phyloP scores from a whole-genome alignment of 2,797 vertebrate species.

The Acomys russatus region DNA sequence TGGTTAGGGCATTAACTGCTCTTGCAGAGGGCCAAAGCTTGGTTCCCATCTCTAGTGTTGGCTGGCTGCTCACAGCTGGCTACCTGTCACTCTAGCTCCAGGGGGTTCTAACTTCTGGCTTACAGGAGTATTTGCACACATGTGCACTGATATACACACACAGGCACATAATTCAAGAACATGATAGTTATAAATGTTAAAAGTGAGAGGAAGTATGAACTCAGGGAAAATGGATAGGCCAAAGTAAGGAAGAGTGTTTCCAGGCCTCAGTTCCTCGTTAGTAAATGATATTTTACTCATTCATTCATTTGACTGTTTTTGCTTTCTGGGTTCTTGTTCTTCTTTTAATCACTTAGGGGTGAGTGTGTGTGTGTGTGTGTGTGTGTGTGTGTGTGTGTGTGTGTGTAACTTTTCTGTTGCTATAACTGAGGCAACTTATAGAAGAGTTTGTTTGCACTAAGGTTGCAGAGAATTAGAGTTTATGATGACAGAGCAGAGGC shows the following conservation, averaged over 20 bases:
- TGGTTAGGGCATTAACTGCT: too few species aligned
- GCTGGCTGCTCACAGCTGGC: not conserved
- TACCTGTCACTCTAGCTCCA: not conserved
- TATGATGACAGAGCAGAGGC: not conserved
- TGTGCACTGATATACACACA: not conserved
- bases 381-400: not conserved
- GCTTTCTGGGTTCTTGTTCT: not conserved
- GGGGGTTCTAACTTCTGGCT: too few species aligned
- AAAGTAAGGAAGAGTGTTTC: not conserved
- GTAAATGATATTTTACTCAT: not conserved
- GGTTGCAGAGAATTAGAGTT: not conserved
- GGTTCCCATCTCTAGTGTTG: not conserved
- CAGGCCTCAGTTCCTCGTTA: constrained; percentile 24
- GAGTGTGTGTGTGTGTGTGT: not conserved
- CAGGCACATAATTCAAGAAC: not conserved
- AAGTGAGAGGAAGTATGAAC: not conserved
- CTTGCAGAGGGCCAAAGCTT: not conserved
- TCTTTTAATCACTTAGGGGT: not conserved
- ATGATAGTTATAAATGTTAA: not conserved
- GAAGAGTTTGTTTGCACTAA: not conserved
- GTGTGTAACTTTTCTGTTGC: not conserved
- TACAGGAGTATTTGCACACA: not conserved
- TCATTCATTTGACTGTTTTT: not conserved
- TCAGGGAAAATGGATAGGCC: not conserved
- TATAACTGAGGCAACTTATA: not conserved